These are phyloP conservation scores for Actinia equina DNA, from an alignment of 64 coral and sea anemone species.

Conservation along the genomic window DNA sequence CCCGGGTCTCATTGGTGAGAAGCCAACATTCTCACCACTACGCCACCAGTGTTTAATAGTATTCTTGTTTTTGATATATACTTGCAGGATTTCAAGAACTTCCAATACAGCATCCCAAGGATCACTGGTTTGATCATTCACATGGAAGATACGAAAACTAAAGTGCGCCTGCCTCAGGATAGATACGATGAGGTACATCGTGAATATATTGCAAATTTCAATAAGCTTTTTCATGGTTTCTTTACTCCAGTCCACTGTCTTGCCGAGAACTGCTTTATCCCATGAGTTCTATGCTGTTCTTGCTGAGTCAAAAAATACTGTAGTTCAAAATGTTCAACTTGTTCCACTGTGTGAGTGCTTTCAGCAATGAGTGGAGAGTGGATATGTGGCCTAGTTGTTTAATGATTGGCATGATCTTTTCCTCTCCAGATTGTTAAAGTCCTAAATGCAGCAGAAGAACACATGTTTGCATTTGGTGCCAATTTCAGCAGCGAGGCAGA, in stretches of 20 bases:
- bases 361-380: background rate
- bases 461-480: constrained; percentile 83
- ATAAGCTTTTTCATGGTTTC: no score
- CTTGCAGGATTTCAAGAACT: constrained; percentile 93
- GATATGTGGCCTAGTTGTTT: background rate
- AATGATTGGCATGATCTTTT: background rate
- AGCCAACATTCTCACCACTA: no score
- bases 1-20: no score
- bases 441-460: constrained; percentile 85
- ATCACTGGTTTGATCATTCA: constrained; percentile 85
- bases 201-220: background rate
- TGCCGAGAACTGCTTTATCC: no score
- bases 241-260: no score
- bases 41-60: no score
- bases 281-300: no score
- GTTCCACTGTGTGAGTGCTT: no score
- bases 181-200: constrained; percentile 81
- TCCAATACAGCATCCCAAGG: constrained; percentile 93
- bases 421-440: constrained; percentile 74
- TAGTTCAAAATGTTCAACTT: no score
- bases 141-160: constrained; percentile 88
- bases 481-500: constrained; percentile 83
- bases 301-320: no score
- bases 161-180: constrained; percentile 76
- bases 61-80: no score